A percentile compares a stretch with the other conserved stretches of the same genome.
Evolutionary conservation across 1,140 invertebrate genomes (phyloP).

Genomic region (Apis cerana): DNA sequence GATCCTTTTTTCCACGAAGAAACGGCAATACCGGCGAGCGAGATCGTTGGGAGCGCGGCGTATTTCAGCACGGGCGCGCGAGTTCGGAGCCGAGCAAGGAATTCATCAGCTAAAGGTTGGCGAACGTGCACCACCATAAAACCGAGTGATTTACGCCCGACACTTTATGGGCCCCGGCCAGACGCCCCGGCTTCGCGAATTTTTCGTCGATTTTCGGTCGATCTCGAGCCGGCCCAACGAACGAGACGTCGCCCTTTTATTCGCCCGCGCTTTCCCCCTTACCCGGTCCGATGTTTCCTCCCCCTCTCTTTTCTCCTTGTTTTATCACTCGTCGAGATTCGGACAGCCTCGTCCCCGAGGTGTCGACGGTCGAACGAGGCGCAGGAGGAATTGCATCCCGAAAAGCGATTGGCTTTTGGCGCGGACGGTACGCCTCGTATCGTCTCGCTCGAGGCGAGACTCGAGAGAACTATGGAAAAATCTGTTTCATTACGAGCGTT

Average conservation of each 20-base stretch:
- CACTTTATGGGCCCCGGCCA: conserved; percentile 79
- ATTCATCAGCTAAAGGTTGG: conserved; percentile 81
- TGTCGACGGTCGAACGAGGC: background rate
- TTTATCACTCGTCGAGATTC: background rate
- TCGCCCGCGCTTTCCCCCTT: background rate
- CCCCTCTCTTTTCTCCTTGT: background rate
- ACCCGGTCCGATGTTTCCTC: background rate
- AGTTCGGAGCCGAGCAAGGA: conserved; percentile 72
- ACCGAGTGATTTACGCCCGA: conserved; percentile 80
- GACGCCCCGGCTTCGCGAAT: conserved; percentile 78
- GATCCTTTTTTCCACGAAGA: conserved; percentile 50
- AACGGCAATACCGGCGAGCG: conserved; percentile 40
- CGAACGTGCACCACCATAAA: conserved; percentile 80
- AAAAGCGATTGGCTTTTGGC: conserved; percentile 5
- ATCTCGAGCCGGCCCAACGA: background rate
- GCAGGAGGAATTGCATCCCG: background rate
- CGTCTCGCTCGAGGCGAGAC: conserved; percentile 54
- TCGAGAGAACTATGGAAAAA: conserved; percentile 62
- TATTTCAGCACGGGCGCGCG: conserved; percentile 43
- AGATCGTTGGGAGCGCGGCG: conserved; percentile 29
- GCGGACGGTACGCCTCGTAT: conserved; percentile 36
- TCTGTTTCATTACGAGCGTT: conserved; percentile 65
- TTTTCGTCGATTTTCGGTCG: conserved; percentile 78
- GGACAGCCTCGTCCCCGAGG: background rate
- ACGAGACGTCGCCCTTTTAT: conserved; percentile 15